Evolutionary conservation across 2,113 vertebrate genomes (phyloP), one percentile per base, ranked within the genome.

Genomic region (Cavia aperea): DNA sequence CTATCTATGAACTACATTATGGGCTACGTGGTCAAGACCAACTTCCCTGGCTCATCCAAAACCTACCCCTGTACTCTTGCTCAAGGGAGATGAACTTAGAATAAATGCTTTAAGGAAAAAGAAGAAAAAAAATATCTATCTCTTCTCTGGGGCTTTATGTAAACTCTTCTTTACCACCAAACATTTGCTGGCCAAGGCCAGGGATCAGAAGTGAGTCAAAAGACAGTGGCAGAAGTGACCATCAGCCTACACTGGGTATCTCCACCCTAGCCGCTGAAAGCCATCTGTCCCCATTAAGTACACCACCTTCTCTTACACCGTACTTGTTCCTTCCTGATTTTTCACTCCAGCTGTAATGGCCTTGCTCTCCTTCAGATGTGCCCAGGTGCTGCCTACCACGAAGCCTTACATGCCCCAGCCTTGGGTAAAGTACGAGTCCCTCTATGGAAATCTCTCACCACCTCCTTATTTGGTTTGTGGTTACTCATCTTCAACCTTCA

Each of bases 81-180:
- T 84, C 6, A 88, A 66, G 29, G 13, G 36, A 94, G 24, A 19
- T 65, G 15, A 72, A 70, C 24, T 24, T 62, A 63, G 26, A 89
- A 92, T 39, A 91, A 79, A 94, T 8, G 23, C 33, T 88, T 93
- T 60, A 70, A 72, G 90, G 85, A 84, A 81, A 13, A 75, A 72
- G 8, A 18, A 72, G 19, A 18, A 39, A 23, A 77, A 49, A 77
- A 88, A 85, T 77, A 86, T 0, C 14, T 14, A 87, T 5, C 33
- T 84, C 24, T 56, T 84, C 70, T 84, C 82, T 58, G 51, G 65
- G 54, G 39, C 23, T 2, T 58, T 66, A 79, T 3, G 16, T n/a
- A 93, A 90, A 62, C 21, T 60, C n/a, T 87, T 62, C 68, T 92
- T 92, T 72, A 94, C 19, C 83, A 43, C 7, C 81, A 93, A 93